Conservation (phyloP, 2,113 vertebrate species). For the Oxyura jamaicensis region DNA sequence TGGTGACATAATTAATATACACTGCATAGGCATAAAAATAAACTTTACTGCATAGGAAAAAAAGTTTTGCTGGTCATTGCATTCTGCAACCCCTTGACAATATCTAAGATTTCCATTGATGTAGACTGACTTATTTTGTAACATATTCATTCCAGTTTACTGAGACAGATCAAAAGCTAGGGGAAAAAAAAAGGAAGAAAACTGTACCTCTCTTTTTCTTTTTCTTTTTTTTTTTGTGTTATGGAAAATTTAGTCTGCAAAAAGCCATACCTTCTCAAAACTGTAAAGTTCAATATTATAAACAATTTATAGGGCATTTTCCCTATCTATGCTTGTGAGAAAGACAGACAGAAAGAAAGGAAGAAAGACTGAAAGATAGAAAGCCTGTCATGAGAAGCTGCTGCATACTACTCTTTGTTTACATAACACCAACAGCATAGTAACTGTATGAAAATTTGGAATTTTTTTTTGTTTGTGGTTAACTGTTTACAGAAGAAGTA, state of each 20-base stretch:
- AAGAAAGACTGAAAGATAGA: not conserved
- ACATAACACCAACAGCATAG: slow-evolving; percentile 54
- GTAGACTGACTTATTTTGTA: not conserved
- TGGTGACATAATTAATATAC: not conserved
- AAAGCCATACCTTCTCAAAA: not conserved
- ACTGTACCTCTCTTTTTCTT: not conserved
- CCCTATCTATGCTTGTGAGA: not conserved
- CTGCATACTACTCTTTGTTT: slow-evolving; percentile 63
- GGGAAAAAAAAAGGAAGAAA: not conserved
- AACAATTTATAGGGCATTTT: not conserved
- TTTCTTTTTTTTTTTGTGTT: not conserved
- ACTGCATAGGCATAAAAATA: not conserved
- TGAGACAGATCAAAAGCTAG: not conserved
- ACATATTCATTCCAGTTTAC: not conserved
- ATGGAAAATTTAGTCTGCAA: not conserved
- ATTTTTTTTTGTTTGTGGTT: slow-evolving; percentile 34
- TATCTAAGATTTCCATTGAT: not conserved
- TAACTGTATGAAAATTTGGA: slow-evolving; percentile 38
- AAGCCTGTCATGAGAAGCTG: slow-evolving; percentile 22
- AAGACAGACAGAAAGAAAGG: not conserved
- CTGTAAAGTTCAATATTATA: not conserved
- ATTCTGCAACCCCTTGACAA: not conserved
- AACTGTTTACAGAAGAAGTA: slow-evolving; percentile 73
- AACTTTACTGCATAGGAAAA: not conserved
- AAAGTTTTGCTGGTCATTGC: not conserved